Percentiles rank a stretch among this genome's conserved stretches.
Conservation (phyloP, 2,888 invertebrate species). For the Acanthococcus lagerstroemiae region DNA sequence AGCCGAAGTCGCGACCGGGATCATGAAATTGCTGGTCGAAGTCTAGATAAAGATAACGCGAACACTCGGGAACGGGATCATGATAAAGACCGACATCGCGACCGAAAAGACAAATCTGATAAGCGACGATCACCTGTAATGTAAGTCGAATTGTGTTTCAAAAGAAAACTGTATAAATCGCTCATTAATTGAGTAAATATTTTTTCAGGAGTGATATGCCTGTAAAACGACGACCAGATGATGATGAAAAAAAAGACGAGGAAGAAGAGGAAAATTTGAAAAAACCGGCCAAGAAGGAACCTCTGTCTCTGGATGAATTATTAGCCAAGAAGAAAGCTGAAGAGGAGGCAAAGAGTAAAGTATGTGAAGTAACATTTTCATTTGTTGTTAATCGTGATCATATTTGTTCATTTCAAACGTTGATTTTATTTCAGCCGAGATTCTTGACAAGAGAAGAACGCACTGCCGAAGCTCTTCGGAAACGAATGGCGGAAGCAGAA, state of each 20-base stretch:
- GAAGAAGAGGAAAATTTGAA: slow-evolving; percentile 42
- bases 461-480: slow-evolving; percentile 75
- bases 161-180: not conserved
- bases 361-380: slow-evolving; percentile 37
- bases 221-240: not conserved
- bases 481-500: slow-evolving; percentile 81
- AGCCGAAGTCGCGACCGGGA: not conserved
- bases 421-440: slow-evolving; percentile 54
- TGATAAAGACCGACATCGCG: slow-evolving; percentile 30
- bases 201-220: not conserved
- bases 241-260: slow-evolving; percentile 42
- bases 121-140: slow-evolving; percentile 2
- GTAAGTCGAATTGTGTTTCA: not conserved
- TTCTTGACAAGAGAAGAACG: slow-evolving; percentile 95
- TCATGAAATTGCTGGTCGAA: too few relatives aligned
- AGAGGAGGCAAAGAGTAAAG: slow-evolving; percentile 84
- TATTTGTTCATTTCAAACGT: not conserved
- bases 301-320: slow-evolving; percentile 89
- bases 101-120: slow-evolving; percentile 32
- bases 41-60: too few relatives aligned
- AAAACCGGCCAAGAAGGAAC: slow-evolving; percentile 57
- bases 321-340: slow-evolving; percentile 92
- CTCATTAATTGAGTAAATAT: not conserved
- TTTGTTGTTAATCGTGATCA: not conserved
- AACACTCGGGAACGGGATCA: slow-evolving; percentile 32